Percentiles rank a stretch among this genome's conserved stretches.
These are phyloP conservation scores for Microtus pennsylvanicus DNA, from an alignment of 2,113 vertebrate species.

Conservation along the genomic window DNA sequence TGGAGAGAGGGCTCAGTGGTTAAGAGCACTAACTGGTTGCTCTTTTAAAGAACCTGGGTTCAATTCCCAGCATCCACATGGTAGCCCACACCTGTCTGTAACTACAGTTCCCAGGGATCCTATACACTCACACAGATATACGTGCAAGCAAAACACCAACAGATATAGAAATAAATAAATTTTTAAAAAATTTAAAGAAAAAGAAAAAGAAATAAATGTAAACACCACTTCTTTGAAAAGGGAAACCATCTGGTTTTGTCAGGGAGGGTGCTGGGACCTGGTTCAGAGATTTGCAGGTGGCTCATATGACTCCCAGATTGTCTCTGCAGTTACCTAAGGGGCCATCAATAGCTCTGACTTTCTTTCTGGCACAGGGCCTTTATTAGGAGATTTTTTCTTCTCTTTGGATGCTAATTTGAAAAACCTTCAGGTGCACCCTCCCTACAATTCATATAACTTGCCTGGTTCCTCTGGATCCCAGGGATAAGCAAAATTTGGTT, in stretches of 20 bases:
- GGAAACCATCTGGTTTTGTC: background rate
- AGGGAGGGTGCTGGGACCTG: background rate
- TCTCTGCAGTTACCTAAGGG: background rate
- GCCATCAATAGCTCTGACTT: background rate
- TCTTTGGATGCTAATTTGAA: background rate
- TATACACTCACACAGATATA: too few species aligned
- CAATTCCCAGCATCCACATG: too few species aligned
- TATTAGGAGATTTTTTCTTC: background rate
- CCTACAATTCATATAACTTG: background rate
- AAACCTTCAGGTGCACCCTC: slow-evolving; percentile 2
- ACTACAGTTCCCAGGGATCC: background rate
- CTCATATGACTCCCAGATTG: background rate
- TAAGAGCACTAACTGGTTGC: too few species aligned
- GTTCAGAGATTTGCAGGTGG: background rate
- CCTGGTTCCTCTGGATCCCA: background rate
- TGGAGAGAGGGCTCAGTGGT: too few species aligned
- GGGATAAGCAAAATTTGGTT: background rate
- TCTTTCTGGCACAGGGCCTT: background rate
- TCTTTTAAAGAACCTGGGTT: too few species aligned
- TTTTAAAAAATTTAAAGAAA: background rate
- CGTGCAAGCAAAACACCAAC: too few species aligned
- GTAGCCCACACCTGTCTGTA: too few species aligned
- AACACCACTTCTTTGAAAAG: background rate
- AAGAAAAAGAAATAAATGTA: background rate
- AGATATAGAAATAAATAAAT: background rate